A percentile compares a stretch with the other conserved stretches of the same genome.
Evolutionary conservation across 2,888 invertebrate species (phyloP).

Genomic region (Epiblema foenella): DNA sequence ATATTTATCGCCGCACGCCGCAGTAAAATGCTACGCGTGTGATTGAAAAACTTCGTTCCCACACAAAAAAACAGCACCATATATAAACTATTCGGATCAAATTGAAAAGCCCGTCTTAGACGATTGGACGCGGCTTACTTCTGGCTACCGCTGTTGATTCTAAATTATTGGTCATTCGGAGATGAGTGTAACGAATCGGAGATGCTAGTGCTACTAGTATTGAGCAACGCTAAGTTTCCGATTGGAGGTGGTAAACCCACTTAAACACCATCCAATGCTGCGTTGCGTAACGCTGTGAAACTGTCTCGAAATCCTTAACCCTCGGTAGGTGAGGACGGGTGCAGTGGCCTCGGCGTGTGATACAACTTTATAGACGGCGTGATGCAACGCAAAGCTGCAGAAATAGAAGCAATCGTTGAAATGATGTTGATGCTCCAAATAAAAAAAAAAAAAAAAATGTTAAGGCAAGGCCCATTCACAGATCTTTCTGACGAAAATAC

Average conservation of each 20-base stretch:
- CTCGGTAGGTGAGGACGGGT: slow-evolving; percentile 23
- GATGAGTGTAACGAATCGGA: slow-evolving; percentile 38
- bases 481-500: too few species aligned
- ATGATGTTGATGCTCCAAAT: not conserved
- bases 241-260: slow-evolving; percentile 38
- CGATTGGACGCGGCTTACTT: slow-evolving; percentile 79
- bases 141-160: slow-evolving; percentile 75
- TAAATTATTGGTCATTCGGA: slow-evolving; percentile 72
- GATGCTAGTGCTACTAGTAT: slow-evolving; percentile 49
- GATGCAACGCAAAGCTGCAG: not conserved
- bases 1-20: slow-evolving; percentile 74
- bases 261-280: slow-evolving; percentile 42
- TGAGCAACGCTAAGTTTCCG: slow-evolving; percentile 52
- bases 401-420: not conserved
- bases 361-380: not conserved
- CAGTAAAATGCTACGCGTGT: slow-evolving; percentile 73
- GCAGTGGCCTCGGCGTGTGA: slow-evolving; percentile 10
- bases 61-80: slow-evolving; percentile 64
- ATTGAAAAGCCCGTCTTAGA: slow-evolving; percentile 72
- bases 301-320: slow-evolving; percentile 41
- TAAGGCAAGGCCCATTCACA: too few species aligned
- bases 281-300: slow-evolving; percentile 28
- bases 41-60: slow-evolving; percentile 80
- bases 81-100: slow-evolving; percentile 56
- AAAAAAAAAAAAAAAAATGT: too few species aligned